phyloP scores from a whole-genome alignment of 2,113 vertebrate species.

The Halcyon malimbica region DNA sequence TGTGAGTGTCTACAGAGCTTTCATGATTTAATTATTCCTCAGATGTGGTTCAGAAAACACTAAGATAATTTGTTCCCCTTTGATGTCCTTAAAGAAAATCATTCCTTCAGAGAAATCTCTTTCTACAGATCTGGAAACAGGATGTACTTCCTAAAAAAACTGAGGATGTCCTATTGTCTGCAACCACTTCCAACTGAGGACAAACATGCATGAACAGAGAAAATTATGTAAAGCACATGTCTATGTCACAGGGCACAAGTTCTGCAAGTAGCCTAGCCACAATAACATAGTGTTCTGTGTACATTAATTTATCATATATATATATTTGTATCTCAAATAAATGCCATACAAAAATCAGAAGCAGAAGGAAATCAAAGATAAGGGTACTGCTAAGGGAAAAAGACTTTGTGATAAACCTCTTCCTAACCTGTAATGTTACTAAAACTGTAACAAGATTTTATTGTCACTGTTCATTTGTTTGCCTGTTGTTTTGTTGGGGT shows the following conservation, averaged over 20 bases:
- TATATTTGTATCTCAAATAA: not conserved
- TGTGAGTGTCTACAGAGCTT: not conserved
- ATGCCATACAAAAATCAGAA: not conserved
- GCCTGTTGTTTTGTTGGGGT: not conserved
- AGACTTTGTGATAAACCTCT: not conserved
- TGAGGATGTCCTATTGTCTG: not conserved
- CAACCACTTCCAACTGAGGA: not conserved
- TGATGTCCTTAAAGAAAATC: not conserved
- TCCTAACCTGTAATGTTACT: not conserved
- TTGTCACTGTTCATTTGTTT: not conserved
- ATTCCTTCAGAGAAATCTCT: not conserved
- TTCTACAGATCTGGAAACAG: not conserved
- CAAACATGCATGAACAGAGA: not conserved
- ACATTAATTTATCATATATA: not conserved
- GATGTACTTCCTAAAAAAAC: not conserved
- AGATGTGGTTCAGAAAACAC: not conserved
- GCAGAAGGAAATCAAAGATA: not conserved
- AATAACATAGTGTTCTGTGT: not conserved
- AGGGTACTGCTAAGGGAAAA: not conserved
- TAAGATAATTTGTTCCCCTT: not conserved
- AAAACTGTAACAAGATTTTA: not conserved
- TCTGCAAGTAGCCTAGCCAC: not conserved
- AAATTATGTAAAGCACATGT: not conserved
- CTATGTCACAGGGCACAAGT: not conserved
- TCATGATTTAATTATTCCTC: not conserved